Evolutionary conservation across 2,888 invertebrate species (phyloP).

Genomic region (Drosophila histrio): DNA sequence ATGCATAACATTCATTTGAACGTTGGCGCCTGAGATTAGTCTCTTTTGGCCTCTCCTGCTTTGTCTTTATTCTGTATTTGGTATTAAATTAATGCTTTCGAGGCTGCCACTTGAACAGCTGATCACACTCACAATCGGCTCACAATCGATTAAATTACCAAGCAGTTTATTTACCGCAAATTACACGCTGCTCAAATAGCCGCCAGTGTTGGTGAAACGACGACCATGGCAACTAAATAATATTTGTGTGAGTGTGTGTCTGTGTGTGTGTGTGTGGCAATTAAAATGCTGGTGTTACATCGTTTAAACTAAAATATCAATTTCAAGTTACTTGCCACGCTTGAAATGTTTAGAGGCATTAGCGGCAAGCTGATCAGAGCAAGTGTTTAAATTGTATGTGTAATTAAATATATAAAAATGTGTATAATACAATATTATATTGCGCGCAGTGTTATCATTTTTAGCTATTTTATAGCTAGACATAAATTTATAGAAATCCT

Average conservation of each 20-base stretch:
- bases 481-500: no score
- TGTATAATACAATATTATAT: slow-evolving; percentile 27
- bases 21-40: slow-evolving; percentile 40
- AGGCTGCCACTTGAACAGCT: slow-evolving; percentile 44
- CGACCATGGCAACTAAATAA: slow-evolving; percentile 34
- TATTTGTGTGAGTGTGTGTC: slow-evolving; percentile 1
- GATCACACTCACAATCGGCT: slow-evolving; percentile 29
- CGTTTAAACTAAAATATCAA: slow-evolving; percentile 24
- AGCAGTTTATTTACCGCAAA: slow-evolving; percentile 52
- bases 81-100: slow-evolving; percentile 49
- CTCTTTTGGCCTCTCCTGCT: slow-evolving; percentile 31
- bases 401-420: slow-evolving; percentile 43
- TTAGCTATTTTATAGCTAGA: no score
- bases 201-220: slow-evolving; percentile 10
- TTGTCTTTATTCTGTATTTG: slow-evolving; percentile 59
- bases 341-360: slow-evolving; percentile 29
- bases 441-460: no score
- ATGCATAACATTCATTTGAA: neutral
- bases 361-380: neutral
- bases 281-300: slow-evolving; percentile 10
- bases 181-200: slow-evolving; percentile 36
- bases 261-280: slow-evolving; percentile 7
- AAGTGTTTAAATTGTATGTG: slow-evolving; percentile 6
- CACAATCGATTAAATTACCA: slow-evolving; percentile 44
- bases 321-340: slow-evolving; percentile 33